Conservation (phyloP, 2,888 invertebrate genomes). For the Ceriagrion tenellum region DNA sequence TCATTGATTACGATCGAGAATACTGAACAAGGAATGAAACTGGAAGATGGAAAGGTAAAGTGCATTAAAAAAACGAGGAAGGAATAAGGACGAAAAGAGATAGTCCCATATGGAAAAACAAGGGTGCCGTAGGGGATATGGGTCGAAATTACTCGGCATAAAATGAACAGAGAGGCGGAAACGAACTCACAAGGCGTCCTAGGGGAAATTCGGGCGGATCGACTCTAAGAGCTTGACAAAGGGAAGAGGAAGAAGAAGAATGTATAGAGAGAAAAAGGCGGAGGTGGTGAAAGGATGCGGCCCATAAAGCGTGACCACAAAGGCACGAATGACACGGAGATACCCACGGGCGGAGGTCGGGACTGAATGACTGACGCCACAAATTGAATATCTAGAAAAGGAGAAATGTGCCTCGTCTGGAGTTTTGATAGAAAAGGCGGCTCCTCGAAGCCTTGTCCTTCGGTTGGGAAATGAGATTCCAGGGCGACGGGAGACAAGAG, state of each 20-base stretch:
- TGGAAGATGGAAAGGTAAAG: neutral
- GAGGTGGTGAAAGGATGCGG: neutral
- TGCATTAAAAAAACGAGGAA: neutral
- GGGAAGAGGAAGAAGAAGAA: neutral
- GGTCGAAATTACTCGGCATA: neutral
- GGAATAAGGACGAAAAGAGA: neutral
- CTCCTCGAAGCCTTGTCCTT: neutral
- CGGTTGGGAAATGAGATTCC: neutral
- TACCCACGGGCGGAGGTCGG: neutral
- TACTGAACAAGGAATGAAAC: neutral
- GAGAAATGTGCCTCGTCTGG: neutral
- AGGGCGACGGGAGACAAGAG: neutral
- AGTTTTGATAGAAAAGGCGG: neutral
- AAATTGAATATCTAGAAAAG: conserved; percentile 45
- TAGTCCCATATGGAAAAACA: neutral
- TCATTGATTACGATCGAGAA: neutral
- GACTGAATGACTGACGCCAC: neutral
- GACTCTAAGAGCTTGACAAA: neutral
- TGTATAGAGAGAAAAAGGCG: neutral
- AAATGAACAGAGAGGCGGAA: neutral
- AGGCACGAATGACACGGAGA: conserved; percentile 24
- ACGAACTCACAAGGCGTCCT: neutral
- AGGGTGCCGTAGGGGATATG: neutral
- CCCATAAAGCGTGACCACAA: neutral
- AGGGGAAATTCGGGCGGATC: conserved; percentile 2